Evolutionary conservation across 2,113 vertebrate species (phyloP).

Genomic region (Gavialis gangeticus): DNA sequence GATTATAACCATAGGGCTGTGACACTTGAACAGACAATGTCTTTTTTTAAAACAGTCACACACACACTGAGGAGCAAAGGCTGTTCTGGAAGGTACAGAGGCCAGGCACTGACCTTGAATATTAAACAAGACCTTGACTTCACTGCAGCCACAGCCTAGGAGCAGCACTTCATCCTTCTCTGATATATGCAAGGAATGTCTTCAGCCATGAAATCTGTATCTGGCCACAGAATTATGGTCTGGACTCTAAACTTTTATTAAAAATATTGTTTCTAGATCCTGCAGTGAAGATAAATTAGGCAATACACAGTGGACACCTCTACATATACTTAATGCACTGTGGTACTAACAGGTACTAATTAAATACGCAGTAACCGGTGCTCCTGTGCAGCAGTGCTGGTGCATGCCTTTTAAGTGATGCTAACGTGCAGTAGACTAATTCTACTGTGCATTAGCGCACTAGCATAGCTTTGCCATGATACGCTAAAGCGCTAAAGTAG

Average conservation of each 20-base stretch:
- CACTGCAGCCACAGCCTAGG: background rate
- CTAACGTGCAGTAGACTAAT: no score
- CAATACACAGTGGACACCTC: background rate
- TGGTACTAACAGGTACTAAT: background rate
- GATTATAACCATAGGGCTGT: background rate
- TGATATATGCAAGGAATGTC: accelerated
- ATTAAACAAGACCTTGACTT: background rate
- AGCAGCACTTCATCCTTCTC: background rate
- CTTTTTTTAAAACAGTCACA: background rate
- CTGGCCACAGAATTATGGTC: accelerated
- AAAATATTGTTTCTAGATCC: background rate
- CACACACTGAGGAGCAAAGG: background rate
- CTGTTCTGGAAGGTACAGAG: background rate
- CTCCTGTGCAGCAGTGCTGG: no score
- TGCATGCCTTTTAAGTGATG: no score
- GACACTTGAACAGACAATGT: background rate
- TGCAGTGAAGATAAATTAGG: background rate
- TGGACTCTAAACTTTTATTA: background rate
- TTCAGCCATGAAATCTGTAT: background rate
- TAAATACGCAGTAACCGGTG: no score
- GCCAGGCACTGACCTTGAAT: background rate
- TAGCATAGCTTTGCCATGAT: no score
- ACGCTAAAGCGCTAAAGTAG: no score
- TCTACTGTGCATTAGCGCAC: no score
- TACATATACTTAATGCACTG: background rate